These are phyloP conservation scores for Ferrisia virgata DNA, from an alignment of 2,888 invertebrate genomes.

Conservation along the genomic window DNA sequence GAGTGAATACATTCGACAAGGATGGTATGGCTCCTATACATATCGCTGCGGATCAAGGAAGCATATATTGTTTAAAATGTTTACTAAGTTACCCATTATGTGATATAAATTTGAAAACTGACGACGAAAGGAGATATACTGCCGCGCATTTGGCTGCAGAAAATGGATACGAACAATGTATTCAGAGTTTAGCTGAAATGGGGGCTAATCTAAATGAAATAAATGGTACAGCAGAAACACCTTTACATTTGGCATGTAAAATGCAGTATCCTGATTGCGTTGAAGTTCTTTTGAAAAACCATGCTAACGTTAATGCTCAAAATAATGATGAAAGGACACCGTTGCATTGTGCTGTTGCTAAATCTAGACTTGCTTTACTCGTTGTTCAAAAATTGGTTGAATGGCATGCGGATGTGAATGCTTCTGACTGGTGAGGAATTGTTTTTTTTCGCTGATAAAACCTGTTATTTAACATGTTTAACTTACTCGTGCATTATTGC, in stretches of 20 bases:
- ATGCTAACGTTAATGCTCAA: conserved; percentile 73
- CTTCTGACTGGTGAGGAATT: conserved; percentile 8
- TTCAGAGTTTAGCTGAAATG: conserved; percentile 68
- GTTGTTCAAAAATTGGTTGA: conserved; percentile 26
- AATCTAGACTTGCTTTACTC: conserved; percentile 56
- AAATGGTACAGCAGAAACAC: conserved; percentile 76
- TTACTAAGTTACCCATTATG: conserved; percentile 66
- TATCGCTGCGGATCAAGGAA: conserved; percentile 73
- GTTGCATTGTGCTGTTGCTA: conserved; percentile 74
- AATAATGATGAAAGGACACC: conserved; percentile 79
- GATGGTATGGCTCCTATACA: conserved; percentile 72
- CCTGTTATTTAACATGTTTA: too few species aligned
- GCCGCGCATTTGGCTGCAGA: conserved; percentile 84
- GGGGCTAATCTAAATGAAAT: conserved; percentile 72
- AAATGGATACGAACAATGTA: conserved; percentile 78
- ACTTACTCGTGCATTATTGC: too few species aligned
- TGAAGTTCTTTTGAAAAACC: conserved; percentile 70
- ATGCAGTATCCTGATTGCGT: conserved; percentile 78
- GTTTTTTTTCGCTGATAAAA: neutral
- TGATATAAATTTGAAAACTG: conserved; percentile 61
- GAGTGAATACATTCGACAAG: conserved; percentile 72
- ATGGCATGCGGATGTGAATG: conserved; percentile 32
- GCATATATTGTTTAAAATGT: conserved; percentile 62
- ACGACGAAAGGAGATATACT: conserved; percentile 72
- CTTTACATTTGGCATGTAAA: conserved; percentile 78